A percentile compares a stretch with the other conserved stretches of the same genome.
phyloP scores from a whole-genome alignment of 2,113 vertebrate species.

The Todiramphus saurophagus region DNA sequence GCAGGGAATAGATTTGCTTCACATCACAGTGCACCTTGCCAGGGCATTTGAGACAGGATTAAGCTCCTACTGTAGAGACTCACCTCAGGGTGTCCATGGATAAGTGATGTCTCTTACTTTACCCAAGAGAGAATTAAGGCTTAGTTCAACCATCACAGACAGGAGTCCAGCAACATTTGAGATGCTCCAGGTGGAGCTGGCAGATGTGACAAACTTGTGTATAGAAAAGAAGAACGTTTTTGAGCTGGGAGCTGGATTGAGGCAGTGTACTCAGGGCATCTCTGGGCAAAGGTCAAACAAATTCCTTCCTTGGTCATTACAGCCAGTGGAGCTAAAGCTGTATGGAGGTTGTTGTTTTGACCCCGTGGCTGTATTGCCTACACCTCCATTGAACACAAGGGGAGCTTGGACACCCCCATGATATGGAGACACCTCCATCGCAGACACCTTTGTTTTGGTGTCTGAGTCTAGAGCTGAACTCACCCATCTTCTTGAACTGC shows the following conservation, averaged over 20 bases:
- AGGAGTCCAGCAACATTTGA: background rate
- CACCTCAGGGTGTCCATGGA: background rate
- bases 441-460: background rate
- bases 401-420: background rate
- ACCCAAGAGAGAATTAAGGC: background rate
- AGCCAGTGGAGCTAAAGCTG: background rate
- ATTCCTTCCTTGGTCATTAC: background rate
- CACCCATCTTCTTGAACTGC: background rate
- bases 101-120: background rate
- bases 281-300: background rate
- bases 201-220: background rate
- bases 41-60: background rate
- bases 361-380: background rate
- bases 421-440: rapidly evolving
- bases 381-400: background rate
- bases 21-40: background rate
- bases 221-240: background rate
- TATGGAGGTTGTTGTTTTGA: rapidly evolving
- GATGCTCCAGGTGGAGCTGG: background rate
- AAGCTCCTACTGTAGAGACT: background rate
- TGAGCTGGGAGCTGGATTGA: background rate
- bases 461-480: background rate
- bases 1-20: background rate
- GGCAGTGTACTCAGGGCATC: background rate
- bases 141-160: background rate